Percentiles rank a stretch among this genome's conserved stretches.
Conservation (phyloP, 2,113 vertebrate species). For the Oryzias melastigma region DNA sequence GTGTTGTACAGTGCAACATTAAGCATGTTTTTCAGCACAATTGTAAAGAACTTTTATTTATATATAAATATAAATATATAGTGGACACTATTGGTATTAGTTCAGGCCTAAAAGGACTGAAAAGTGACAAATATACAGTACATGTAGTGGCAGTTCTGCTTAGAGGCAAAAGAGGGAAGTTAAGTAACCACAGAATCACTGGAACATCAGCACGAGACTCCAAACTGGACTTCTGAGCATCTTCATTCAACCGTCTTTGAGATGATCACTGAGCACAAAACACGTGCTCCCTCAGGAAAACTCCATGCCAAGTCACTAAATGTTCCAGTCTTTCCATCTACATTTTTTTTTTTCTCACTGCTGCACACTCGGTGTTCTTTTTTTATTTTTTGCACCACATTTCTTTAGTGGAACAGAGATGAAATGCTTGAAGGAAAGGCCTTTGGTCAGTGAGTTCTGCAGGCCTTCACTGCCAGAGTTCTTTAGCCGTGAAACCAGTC, state of each 20-base stretch:
- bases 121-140: no score
- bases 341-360: conserved; percentile 46
- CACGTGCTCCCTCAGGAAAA: conserved; percentile 66
- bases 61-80: no score
- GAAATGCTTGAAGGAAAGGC: conserved; percentile 37
- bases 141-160: no score
- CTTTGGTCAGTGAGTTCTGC: conserved; percentile 35
- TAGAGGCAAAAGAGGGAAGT: no score
- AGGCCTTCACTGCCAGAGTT: conserved; percentile 37
- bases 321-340: conserved; percentile 54
- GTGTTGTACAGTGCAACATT: no score
- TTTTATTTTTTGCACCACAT: conserved; percentile 35
- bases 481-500: conserved; percentile 29
- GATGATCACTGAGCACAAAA: conserved; percentile 32
- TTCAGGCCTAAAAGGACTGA: no score
- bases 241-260: conserved; percentile 34
- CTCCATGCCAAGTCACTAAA: conserved; percentile 69
- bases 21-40: no score
- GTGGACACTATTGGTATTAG: no score
- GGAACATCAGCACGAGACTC: background rate
- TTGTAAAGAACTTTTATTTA: no score
- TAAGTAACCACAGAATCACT: no score
- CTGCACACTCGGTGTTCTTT: conserved; percentile 44
- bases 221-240: conserved; percentile 16
- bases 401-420: conserved; percentile 57